These are phyloP conservation scores for Octonoba sinensis DNA, from an alignment of 2,888 invertebrate genomes.

Conservation along the genomic window DNA sequence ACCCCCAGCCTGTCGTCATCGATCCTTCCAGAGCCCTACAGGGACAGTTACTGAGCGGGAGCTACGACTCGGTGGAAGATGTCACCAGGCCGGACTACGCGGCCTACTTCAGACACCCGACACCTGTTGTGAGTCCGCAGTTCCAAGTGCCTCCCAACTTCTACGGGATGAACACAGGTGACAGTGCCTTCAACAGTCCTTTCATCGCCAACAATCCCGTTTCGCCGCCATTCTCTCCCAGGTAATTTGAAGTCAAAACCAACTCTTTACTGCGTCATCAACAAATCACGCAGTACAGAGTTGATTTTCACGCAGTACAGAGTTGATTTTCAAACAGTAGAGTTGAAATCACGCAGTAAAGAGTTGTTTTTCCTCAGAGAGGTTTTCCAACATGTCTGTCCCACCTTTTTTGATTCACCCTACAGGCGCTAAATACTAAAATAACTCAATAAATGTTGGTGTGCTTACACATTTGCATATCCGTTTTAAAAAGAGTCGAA, in stretches of 20 bases:
- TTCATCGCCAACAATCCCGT: constrained; percentile 5
- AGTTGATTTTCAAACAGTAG: background rate
- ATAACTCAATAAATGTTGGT: too few species aligned
- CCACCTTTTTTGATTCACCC: too few species aligned
- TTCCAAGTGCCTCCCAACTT: constrained; percentile 30
- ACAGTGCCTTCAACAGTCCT: constrained; percentile 14
- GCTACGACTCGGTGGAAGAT: constrained; percentile 1
- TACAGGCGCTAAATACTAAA: too few species aligned
- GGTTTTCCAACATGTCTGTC: too few species aligned
- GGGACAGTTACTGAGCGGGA: constrained; percentile 1
- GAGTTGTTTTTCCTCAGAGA: too few species aligned
- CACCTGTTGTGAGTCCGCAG: constrained; percentile 2
- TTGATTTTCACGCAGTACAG: too few species aligned
- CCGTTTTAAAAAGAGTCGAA: too few species aligned
- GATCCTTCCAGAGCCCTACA: background rate
- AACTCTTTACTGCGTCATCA: too few species aligned
- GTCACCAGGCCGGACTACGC: constrained; percentile 25
- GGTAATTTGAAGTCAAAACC: too few species aligned
- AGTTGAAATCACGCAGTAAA: too few species aligned
- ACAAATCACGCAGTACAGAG: too few species aligned
- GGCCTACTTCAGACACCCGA: constrained; percentile 14
- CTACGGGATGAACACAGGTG: background rate
- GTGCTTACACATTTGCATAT: too few species aligned
- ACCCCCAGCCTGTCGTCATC: background rate
- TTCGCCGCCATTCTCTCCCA: background rate